Evolutionary conservation across 2,888 invertebrate species (phyloP).

Genomic region (Tenthredo mesomela): DNA sequence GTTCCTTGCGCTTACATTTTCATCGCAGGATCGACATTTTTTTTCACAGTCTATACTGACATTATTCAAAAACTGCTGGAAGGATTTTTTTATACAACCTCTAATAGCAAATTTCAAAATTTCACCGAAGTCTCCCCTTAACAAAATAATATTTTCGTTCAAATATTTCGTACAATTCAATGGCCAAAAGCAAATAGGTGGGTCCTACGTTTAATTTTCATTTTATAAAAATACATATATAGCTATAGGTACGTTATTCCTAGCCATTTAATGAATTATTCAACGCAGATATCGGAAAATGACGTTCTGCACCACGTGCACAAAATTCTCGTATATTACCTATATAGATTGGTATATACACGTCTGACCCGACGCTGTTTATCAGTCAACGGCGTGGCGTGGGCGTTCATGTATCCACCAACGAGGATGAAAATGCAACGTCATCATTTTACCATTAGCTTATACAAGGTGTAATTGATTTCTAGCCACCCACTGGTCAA

Average conservation of each 20-base stretch:
- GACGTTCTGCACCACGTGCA: constrained; percentile 36
- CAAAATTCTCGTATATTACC: constrained; percentile 28
- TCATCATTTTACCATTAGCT: constrained; percentile 46
- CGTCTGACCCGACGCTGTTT: constrained; percentile 23
- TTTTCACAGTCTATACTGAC: too few relatives aligned
- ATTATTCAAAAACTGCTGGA: too few relatives aligned
- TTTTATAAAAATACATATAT: constrained; percentile 7
- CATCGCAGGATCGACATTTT: too few relatives aligned
- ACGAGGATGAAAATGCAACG: constrained; percentile 35
- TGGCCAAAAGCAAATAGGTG: not conserved
- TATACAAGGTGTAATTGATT: constrained; percentile 41
- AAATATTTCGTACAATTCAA: not conserved
- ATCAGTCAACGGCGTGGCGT: constrained; percentile 21
- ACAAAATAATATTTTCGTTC: too few relatives aligned
- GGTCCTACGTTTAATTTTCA: constrained; percentile 29
- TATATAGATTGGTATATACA: not conserved
- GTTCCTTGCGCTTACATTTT: too few relatives aligned
- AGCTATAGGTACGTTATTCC: not conserved
- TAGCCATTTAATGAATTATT: constrained; percentile 42
- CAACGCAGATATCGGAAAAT: constrained; percentile 34
- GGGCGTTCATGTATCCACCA: constrained; percentile 26
- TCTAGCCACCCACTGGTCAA: constrained; percentile 13
- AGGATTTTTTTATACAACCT: too few relatives aligned
- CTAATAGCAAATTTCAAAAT: too few relatives aligned
- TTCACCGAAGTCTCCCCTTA: too few relatives aligned